Percentiles rank a stretch among this genome's conserved stretches.
Evolutionary conservation across 2,797 vertebrate species (phyloP).

Genomic region (Leptoclinus maculatus): DNA sequence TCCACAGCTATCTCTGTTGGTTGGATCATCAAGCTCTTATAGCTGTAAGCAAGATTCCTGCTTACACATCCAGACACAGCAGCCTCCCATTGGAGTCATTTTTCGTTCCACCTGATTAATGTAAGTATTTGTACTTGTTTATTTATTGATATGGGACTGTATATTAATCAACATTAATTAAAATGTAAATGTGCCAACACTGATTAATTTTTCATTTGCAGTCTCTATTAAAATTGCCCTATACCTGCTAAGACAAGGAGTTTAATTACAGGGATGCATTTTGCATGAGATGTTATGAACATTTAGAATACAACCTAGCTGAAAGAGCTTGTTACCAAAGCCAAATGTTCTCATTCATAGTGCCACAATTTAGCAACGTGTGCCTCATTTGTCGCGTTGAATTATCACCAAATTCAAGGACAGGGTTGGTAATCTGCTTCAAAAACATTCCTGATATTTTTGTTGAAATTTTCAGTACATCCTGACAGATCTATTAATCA

Average conservation of each 20-base stretch:
- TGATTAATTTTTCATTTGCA: slow-evolving; percentile 19
- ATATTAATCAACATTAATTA: slow-evolving; percentile 42
- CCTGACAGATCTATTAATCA: too few species aligned
- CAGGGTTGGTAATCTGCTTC: too few species aligned
- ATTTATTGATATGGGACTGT: not conserved
- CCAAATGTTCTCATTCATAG: not conserved
- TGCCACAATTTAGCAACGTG: not conserved
- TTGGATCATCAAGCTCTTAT: not conserved
- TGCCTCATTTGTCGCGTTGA: not conserved
- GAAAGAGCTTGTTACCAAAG: not conserved
- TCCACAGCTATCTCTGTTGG: not conserved
- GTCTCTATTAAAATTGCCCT: not conserved
- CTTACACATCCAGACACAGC: not conserved
- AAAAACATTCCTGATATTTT: too few species aligned
- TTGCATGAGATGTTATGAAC: not conserved
- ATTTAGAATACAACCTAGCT: not conserved
- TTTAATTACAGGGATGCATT: slow-evolving; percentile 1
- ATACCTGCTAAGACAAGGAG: not conserved
- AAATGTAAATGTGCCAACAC: slow-evolving; percentile 8
- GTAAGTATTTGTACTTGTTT: slow-evolving; percentile 13
- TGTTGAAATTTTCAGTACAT: too few species aligned
- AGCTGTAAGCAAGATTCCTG: not conserved
- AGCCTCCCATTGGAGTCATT: not conserved
- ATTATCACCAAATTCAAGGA: not conserved
- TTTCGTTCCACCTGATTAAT: not conserved